Conservation (phyloP, 1,140 invertebrate species). For the Achatina immaculata region DNA sequence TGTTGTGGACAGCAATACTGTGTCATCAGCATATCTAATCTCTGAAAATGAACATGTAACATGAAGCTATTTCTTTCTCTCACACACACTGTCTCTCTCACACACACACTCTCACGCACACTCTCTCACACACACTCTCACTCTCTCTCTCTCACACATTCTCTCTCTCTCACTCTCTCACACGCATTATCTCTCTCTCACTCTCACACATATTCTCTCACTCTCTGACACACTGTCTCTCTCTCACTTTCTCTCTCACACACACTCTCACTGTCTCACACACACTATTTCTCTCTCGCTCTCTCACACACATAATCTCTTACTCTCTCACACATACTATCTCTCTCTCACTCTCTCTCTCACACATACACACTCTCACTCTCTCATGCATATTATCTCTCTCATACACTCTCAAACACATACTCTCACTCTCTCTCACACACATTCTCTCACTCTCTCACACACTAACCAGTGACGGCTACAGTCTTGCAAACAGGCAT, state of each 20-base stretch:
- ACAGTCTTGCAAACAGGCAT: background rate
- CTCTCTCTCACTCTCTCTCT: conserved; percentile 1
- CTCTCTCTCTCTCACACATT: too few species aligned
- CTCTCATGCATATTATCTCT: background rate
- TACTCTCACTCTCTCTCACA: too few species aligned
- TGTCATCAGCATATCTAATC: too few species aligned
- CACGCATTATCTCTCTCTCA: background rate
- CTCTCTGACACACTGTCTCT: background rate
- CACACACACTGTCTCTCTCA: background rate
- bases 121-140: too few species aligned
- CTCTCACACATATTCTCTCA: background rate
- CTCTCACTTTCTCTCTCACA: background rate
- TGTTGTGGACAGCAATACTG: too few species aligned
- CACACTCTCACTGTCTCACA: background rate
- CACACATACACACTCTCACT: background rate
- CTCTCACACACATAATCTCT: background rate
- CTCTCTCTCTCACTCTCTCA: too few species aligned
- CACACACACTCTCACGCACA: background rate
- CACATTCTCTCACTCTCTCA: too few species aligned
- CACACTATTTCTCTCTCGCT: background rate
- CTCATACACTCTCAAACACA: background rate
- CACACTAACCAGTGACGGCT: background rate
- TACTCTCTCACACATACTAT: background rate
- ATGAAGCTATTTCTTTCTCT: too few species aligned
- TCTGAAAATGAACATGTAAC: too few species aligned